These are phyloP conservation scores for Furcifer pardalis DNA, from an alignment of 2,797 vertebrate genomes.

Conservation along the genomic window DNA sequence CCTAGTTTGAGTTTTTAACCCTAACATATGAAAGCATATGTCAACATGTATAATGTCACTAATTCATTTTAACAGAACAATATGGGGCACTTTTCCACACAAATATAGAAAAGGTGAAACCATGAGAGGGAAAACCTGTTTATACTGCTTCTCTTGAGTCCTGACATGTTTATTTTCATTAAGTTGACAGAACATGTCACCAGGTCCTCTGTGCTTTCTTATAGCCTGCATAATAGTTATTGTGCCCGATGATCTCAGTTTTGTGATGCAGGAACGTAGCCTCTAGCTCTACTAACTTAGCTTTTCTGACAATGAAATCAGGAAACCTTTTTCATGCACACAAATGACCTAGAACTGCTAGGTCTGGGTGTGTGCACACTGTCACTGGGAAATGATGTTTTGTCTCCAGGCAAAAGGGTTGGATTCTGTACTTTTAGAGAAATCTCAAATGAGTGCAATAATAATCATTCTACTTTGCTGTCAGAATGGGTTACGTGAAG, in stretches of 20 bases:
- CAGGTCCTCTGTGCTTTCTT: conserved; percentile 2
- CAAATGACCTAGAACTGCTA: not conserved
- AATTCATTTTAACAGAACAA: not conserved
- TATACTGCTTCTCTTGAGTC: not conserved
- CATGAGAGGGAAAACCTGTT: not conserved
- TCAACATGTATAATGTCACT: not conserved
- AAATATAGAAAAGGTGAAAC: not conserved
- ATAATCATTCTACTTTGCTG: not conserved
- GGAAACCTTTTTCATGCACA: not conserved
- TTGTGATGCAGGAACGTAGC: conserved; percentile 8
- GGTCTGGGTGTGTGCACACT: conserved; percentile 2
- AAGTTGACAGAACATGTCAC: not conserved
- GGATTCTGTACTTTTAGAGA: not conserved
- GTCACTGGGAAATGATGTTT: not conserved
- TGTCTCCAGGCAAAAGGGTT: not conserved
- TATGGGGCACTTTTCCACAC: not conserved
- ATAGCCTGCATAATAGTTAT: not conserved
- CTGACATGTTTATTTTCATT: not conserved
- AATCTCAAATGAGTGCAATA: not conserved
- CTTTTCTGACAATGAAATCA: not conserved
- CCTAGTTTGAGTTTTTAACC: not conserved
- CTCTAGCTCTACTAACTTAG: not conserved
- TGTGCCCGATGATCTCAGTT: conserved; percentile 12
- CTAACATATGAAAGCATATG: not conserved
- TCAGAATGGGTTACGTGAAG: not conserved